Evolutionary conservation across 2,113 vertebrate species (phyloP).

Genomic region (Podarcis muralis): DNA sequence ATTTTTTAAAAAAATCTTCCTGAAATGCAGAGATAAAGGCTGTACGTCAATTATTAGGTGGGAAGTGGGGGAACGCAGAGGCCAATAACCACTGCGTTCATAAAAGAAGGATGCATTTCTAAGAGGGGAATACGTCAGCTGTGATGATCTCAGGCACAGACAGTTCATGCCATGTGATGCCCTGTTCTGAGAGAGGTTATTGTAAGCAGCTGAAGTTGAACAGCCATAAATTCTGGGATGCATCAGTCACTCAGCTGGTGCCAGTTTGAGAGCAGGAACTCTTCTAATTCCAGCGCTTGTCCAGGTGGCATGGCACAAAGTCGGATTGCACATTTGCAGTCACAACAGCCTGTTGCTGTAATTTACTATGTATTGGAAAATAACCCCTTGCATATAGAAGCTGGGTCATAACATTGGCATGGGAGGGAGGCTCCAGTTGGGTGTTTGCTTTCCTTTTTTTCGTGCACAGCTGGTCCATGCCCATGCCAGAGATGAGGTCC

Average conservation of each 20-base stretch:
- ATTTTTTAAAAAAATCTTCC: too few relatives aligned
- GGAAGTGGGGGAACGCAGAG: not conserved
- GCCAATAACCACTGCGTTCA: not conserved
- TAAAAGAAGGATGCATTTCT: conserved; percentile 11
- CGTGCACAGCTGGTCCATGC: conserved; percentile 58
- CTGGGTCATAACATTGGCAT: conserved; percentile 56
- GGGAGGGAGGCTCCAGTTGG: not conserved
- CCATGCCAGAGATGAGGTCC: conserved; percentile 44
- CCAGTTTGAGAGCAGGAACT: conserved; percentile 48
- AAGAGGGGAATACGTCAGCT: not conserved
- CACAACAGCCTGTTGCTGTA: conserved; percentile 44
- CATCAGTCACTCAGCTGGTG: conserved; percentile 23
- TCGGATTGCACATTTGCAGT: conserved; percentile 46
- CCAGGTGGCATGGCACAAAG: conserved; percentile 60
- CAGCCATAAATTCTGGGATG: conserved; percentile 41
- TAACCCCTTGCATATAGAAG: conserved; percentile 30
- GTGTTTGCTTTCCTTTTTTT: not conserved
- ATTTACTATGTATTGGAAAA: not conserved
- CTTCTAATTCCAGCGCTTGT: conserved; percentile 51
- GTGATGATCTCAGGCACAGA: not conserved
- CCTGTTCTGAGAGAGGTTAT: conserved; percentile 14
- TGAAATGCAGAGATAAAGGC: not conserved
- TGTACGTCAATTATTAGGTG: not conserved
- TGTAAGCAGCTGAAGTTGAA: conserved; percentile 3
- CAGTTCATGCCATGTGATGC: conserved; percentile 22